Evolutionary conservation across 2,888 invertebrate genomes (phyloP), one percentile per base, ranked within the genome.

Genomic region (Dysmachus trigonus): DNA sequence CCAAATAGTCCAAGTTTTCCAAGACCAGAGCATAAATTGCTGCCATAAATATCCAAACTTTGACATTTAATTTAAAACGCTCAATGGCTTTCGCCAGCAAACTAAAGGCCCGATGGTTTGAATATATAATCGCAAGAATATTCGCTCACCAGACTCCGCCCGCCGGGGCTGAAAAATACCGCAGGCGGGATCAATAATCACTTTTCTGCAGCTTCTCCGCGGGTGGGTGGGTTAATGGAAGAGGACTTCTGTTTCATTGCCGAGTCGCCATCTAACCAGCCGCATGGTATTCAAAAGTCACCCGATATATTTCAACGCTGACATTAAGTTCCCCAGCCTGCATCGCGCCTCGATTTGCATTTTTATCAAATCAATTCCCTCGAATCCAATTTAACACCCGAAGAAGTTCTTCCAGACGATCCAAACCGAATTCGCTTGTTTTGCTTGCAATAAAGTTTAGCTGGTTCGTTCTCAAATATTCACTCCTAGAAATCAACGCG

Each of bases 381-480:
- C 92, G 92, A 87, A 93, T 93, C 93, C 93, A 93, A 93, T 93
- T 93, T 92, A 92, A 91, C 92, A 92, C 92, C 91, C 92, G 92
- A 92, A 92, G 92, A 91, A 86, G 86, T 87, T 82, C 82, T 86
- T 82, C 85, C 31, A 33, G 53, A 73, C 47, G 72, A 30, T 35
- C 30, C 33, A 8, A 33, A 13, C 5, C 31, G 15, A 41, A 22
- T 72, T 27, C 22, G 38, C 38, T 72, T 71, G 22, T 71, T 83
- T 73, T 85, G 30, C 8, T 85, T 77, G 74, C 51, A 31, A 53
- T 53, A 77, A 73, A 51, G 51, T 76, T 38, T 62, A 47, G 81
- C 18, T 10, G 27, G 27, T 27, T 41, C 79, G 30, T 62, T 51
- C 30, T 79, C 79, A 81, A 53, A 81, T 81, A 53, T 81, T 81